A percentile compares a stretch with the other conserved stretches of the same genome.
These are phyloP conservation scores for Lota lota DNA, from an alignment of 2,113 vertebrate species.

Conservation along the genomic window DNA sequence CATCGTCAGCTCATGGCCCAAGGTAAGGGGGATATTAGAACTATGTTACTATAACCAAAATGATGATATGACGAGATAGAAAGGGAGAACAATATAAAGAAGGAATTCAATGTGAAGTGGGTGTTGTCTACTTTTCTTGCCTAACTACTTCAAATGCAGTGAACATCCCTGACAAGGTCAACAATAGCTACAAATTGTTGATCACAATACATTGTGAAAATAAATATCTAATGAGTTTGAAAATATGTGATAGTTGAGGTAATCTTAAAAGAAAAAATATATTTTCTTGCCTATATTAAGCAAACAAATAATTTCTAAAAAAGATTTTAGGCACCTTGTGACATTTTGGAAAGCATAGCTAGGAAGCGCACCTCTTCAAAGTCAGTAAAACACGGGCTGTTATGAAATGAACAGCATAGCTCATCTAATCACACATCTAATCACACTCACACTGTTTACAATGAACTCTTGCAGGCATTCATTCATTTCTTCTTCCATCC, in stretches of 20 bases:
- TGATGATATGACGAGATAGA: neutral
- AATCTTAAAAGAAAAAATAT: slow-evolving; percentile 18
- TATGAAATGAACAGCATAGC: neutral
- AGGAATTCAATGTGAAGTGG: slow-evolving; percentile 27
- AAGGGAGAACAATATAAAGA: slow-evolving; percentile 33
- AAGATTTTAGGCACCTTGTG: slow-evolving; percentile 72
- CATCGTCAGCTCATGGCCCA: slow-evolving; percentile 47
- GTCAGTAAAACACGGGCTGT: neutral
- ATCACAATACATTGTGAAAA: slow-evolving; percentile 6
- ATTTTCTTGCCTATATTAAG: slow-evolving; percentile 28
- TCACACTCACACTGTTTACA: neutral
- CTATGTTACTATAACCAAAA: no score
- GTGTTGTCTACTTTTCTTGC: slow-evolving; percentile 13
- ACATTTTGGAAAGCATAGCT: slow-evolving; percentile 65
- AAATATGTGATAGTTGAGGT: neutral
- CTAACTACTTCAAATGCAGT: slow-evolving; percentile 34
- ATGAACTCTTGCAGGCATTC: slow-evolving; percentile 17
- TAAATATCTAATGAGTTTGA: neutral
- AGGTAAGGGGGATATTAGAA: slow-evolving; percentile 19
- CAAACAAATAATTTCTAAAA: slow-evolving; percentile 42
- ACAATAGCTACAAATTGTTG: slow-evolving; percentile 15
- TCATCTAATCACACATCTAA: neutral
- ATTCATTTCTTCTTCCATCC: slow-evolving; percentile 16
- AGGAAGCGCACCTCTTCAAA: slow-evolving; percentile 38
- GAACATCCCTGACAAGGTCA: slow-evolving; percentile 22